Base-by-base conservation (phyloP, 2,888 invertebrate genomes). In the Scrobipalpa costella region DNA sequence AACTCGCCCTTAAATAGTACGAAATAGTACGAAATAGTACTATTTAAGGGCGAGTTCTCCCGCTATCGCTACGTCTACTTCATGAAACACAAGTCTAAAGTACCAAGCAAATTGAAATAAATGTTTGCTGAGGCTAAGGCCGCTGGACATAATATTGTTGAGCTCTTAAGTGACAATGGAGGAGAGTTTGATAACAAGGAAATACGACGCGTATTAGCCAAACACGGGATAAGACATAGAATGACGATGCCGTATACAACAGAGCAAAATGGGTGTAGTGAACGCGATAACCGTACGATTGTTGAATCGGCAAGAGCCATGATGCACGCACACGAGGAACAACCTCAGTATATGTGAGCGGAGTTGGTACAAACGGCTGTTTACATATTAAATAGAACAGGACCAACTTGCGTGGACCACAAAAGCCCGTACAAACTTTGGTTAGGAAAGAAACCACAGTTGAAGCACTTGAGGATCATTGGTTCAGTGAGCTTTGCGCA, bases 151-250 rank as follows among this genome's bases (percentile, higher is more conserved):
- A 27, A 11, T n/a, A 34, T 61, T 2, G 15, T n/a, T 8, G 36
- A 36, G 13, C 15, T 52, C 33, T 15, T 50, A 1, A 13, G 6
- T 21, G 52, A n/a, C n/a, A n/a, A n/a, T n/a, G n/a, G n/a, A n/a
- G n/a, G n/a, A n/a, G n/a, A n/a, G n/a, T n/a, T n/a, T 52, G 38
- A 52, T 33, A 50, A 61, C 27, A 13, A 52, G 34, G 19, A 19
- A 7, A n/a, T 61, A 5, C 7, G 21, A 13, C 36, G 52, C 5
- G 38, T 61, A 17, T 17, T 61, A n/a, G 5, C 38, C 5, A 36
- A 34, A 9, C n/a, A 17, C 1, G 38, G 47, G 9, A 61, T 61
- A 17, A 27, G 19, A 8, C 61, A 61, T n/a, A 11, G 50, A 34
- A 6, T 61, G 34, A 17, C 17, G 5, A 50, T 50, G 21, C 44